Conservation (phyloP, 2,888 invertebrate species). For the Drosophila longiperda region DNA sequence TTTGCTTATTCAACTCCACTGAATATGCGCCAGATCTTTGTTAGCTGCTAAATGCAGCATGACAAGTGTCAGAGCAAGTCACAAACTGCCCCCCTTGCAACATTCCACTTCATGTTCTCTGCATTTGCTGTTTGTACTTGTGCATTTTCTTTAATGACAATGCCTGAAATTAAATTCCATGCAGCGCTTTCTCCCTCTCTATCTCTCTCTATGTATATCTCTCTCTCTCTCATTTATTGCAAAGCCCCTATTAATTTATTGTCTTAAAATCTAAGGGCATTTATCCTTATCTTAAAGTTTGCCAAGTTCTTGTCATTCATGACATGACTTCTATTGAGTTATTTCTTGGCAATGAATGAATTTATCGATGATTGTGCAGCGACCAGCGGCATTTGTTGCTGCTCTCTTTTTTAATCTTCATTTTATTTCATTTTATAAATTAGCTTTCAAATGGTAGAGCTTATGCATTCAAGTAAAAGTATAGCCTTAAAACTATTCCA, state of each 20-base stretch:
- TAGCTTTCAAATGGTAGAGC: conserved; percentile 51
- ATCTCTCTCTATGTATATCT: no score
- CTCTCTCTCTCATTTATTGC: neutral
- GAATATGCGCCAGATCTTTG: conserved; percentile 50
- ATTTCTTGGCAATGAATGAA: conserved; percentile 62
- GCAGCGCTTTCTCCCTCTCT: conserved; percentile 16
- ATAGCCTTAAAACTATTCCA: conserved; percentile 41
- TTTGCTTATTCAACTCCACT: conserved; percentile 70
- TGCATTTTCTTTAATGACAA: conserved; percentile 61
- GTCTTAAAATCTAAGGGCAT: conserved; percentile 62
- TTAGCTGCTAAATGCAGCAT: conserved; percentile 43
- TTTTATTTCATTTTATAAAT: conserved; percentile 52
- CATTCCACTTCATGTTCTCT: neutral
- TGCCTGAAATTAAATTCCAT: conserved; percentile 67
- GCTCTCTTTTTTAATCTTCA: neutral
- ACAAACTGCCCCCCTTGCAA: neutral
- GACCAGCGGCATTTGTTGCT: conserved; percentile 28
- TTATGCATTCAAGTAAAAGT: conserved; percentile 44
- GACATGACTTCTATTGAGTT: conserved; percentile 67
- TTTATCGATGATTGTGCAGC: conserved; percentile 59
- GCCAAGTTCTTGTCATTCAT: conserved; percentile 77
- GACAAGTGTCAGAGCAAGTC: conserved; percentile 19
- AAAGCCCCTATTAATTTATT: conserved; percentile 65
- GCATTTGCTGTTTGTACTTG: conserved; percentile 20
- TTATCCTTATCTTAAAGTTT: conserved; percentile 69